These are phyloP conservation scores for Temnothorax curvispinosus DNA, from an alignment of 1,140 invertebrate genomes.

Conservation along the genomic window DNA sequence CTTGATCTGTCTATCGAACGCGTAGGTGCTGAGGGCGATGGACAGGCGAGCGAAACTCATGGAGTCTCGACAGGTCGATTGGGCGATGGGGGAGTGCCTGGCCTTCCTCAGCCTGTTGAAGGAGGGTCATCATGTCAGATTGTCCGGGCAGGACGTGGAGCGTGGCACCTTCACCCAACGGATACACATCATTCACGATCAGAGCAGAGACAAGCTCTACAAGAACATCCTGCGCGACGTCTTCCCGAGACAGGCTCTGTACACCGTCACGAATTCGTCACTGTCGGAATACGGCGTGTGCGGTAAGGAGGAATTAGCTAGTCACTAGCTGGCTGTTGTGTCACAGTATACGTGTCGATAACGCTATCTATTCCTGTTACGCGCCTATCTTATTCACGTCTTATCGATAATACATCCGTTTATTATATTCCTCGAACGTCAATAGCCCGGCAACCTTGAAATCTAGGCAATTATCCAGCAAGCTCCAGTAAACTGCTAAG, in stretches of 20 bases:
- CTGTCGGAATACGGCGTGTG: conserved; percentile 92
- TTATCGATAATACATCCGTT: not conserved
- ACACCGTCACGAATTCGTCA: conserved; percentile 93
- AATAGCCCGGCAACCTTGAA: not conserved
- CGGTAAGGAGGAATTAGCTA: conserved; percentile 76
- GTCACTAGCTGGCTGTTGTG: not conserved
- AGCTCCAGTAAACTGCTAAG: not conserved
- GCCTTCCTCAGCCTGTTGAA: conserved; percentile 92
- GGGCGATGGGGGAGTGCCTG: conserved; percentile 94
- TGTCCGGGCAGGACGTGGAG: conserved; percentile 95
- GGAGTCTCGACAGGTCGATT: conserved; percentile 90
- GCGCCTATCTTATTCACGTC: not conserved
- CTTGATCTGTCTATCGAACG: conserved; percentile 68
- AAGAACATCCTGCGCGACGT: conserved; percentile 88
- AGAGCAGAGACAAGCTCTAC: conserved; percentile 90
- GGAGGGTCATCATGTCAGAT: conserved; percentile 87
- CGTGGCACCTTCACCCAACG: conserved; percentile 93
- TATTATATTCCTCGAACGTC: not conserved
- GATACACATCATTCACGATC: conserved; percentile 95
- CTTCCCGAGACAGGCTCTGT: conserved; percentile 91
- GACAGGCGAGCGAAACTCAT: conserved; percentile 89
- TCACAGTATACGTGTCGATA: not conserved
- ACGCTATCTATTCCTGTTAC: not conserved
- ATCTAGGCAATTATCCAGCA: not conserved
- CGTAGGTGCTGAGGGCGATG: conserved; percentile 87